These are phyloP conservation scores for Entomobrya multifasciata DNA, from an alignment of 2,888 invertebrate species.

Conservation along the genomic window DNA sequence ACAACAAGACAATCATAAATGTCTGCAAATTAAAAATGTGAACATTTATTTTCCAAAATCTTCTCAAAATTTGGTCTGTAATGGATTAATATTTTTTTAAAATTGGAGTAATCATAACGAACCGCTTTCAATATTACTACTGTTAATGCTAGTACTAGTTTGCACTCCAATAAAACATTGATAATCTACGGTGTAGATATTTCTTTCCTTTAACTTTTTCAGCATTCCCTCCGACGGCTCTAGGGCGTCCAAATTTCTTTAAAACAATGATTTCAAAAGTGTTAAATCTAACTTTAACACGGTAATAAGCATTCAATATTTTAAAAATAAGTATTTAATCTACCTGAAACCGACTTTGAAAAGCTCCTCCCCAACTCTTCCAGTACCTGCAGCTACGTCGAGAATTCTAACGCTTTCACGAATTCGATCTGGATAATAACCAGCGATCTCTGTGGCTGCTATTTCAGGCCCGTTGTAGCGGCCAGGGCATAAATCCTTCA, in stretches of 20 bases:
- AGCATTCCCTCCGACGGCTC: slow-evolving; percentile 81
- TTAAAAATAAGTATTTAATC: background rate
- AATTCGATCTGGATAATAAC: slow-evolving; percentile 76
- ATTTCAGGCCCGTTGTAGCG: slow-evolving; percentile 81
- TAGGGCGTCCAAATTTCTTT: slow-evolving; percentile 80
- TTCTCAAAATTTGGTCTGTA: background rate
- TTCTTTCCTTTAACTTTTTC: slow-evolving; percentile 79
- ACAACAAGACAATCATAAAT: slow-evolving; percentile 80
- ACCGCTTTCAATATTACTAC: background rate
- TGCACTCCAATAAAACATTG: slow-evolving; percentile 79
- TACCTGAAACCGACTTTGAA: slow-evolving; percentile 77
- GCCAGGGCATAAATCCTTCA: slow-evolving; percentile 74
- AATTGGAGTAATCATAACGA: background rate
- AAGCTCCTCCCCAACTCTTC: slow-evolving; percentile 80
- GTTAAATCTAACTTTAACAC: too few relatives aligned
- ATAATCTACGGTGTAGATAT: slow-evolving; percentile 80
- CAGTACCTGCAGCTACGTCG: slow-evolving; percentile 82
- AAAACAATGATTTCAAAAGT: background rate
- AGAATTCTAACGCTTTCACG: slow-evolving; percentile 80
- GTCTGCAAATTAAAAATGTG: slow-evolving; percentile 73
- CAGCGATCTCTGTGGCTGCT: slow-evolving; percentile 80
- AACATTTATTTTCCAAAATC: background rate
- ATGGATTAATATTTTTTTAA: background rate
- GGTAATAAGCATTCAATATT: too few relatives aligned
- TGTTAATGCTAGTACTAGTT: too few relatives aligned